phyloP scores from a whole-genome alignment of 1,140 invertebrate genomes.

The Zaprionus davidi region DNA sequence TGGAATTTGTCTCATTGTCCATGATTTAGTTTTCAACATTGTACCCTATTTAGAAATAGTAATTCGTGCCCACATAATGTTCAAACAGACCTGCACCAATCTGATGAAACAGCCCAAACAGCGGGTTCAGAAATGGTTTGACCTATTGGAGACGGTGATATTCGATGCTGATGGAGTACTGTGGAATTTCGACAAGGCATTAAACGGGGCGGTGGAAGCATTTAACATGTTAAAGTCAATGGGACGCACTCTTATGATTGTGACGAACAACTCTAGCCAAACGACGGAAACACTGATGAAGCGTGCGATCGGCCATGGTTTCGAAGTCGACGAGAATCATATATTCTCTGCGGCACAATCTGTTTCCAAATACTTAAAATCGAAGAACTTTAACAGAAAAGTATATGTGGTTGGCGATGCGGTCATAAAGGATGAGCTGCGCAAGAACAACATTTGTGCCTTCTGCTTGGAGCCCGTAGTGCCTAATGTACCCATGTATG shows the following conservation, averaged over 20 bases:
- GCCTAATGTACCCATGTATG: conserved; percentile 4
- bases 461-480: background rate
- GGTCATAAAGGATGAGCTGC: conserved; percentile 42
- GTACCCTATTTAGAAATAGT: no score
- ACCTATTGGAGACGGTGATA: conserved; percentile 47
- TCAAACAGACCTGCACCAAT: conserved; percentile 51
- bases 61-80: conserved; percentile 31
- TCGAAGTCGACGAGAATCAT: background rate
- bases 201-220: conserved; percentile 39
- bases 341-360: conserved; percentile 30
- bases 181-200: conserved; percentile 42
- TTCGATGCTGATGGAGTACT: conserved; percentile 67
- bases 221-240: conserved; percentile 38
- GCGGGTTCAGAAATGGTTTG: conserved; percentile 54
- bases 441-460: conserved; percentile 15
- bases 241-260: conserved; percentile 39
- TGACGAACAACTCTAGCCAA: conserved; percentile 47
- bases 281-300: background rate
- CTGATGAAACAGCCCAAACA: conserved; percentile 51
- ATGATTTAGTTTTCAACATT: background rate
- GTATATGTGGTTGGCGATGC: conserved; percentile 55
- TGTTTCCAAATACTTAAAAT: conserved; percentile 37
- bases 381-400: conserved; percentile 53
- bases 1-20: background rate
- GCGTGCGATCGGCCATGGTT: conserved; percentile 42